These are phyloP conservation scores for Corythornis leucogaster DNA, from an alignment of 2,797 vertebrate species.

Conservation along the genomic window DNA sequence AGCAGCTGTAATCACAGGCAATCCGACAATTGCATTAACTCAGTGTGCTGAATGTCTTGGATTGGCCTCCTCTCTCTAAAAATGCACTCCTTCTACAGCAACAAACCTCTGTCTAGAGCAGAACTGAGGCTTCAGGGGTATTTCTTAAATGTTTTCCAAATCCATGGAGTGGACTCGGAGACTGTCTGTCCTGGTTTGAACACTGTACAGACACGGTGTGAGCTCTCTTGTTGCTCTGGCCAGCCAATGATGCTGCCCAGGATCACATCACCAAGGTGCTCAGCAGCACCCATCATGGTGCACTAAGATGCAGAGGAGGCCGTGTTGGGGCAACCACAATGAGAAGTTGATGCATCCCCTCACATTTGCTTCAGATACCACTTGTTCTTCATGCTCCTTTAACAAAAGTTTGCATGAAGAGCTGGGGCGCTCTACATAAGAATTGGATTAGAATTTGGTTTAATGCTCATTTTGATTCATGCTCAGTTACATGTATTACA, in stretches of 20 bases:
- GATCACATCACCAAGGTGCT: not conserved
- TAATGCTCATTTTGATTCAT: not conserved
- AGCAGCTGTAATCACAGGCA: not conserved
- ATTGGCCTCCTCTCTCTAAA: not conserved
- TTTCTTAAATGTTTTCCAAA: not conserved
- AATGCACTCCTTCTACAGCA: not conserved
- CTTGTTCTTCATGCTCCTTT: not conserved
- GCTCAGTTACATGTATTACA: not conserved
- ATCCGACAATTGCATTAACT: not conserved
- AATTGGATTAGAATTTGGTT: not conserved
- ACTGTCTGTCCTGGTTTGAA: not conserved
- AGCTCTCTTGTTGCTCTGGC: not conserved
- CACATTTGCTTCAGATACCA: not conserved
- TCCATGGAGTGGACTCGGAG: not conserved
- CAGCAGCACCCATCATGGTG: not conserved
- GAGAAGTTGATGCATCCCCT: not conserved
- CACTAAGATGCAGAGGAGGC: not conserved
- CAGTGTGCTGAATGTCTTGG: not conserved
- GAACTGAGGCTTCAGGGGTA: not conserved
- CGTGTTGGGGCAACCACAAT: not conserved
- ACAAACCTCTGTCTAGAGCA: not conserved
- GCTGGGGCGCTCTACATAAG: not conserved
- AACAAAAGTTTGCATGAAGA: not conserved
- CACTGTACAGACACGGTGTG: accelerated
- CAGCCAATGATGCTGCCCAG: not conserved